phyloP scores from a whole-genome alignment of 2,888 invertebrate genomes.

The Lucinisca nassula region DNA sequence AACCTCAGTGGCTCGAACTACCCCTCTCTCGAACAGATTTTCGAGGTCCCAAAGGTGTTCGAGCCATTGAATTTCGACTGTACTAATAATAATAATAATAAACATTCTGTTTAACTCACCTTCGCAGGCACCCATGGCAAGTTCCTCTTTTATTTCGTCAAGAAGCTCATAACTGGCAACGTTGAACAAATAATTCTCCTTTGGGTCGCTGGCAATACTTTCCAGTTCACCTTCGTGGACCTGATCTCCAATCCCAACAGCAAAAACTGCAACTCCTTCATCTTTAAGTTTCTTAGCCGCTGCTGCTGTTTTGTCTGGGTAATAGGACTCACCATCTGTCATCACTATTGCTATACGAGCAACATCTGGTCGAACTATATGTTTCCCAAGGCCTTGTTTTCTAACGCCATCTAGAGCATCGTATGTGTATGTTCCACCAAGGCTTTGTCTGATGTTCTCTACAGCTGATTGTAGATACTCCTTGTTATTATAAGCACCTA shows the following conservation, averaged over 20 bases:
- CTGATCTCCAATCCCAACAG: constrained; percentile 70
- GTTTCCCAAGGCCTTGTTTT: constrained; percentile 29
- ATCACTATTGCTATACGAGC: constrained; percentile 66
- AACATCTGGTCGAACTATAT: constrained; percentile 55
- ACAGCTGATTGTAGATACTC: constrained; percentile 53
- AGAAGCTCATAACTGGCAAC: constrained; percentile 65
- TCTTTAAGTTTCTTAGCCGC: constrained; percentile 65
- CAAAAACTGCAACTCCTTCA: constrained; percentile 65
- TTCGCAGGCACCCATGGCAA: constrained; percentile 65
- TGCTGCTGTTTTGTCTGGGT: constrained; percentile 44
- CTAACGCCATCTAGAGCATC: constrained; percentile 67
- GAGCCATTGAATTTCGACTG: too few species aligned
- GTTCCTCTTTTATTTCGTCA: constrained; percentile 50
- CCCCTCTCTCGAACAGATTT: too few species aligned
- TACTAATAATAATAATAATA: too few species aligned
- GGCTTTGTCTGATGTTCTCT: constrained; percentile 46
- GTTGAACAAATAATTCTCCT: constrained; percentile 68
- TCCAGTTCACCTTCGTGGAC: constrained; percentile 69
- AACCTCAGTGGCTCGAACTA: too few species aligned
- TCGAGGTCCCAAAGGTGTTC: too few species aligned
- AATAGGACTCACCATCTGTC: constrained; percentile 69
- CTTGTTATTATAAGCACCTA: constrained; percentile 49
- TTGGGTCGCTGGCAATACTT: constrained; percentile 76
- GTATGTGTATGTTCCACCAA: constrained; percentile 67
- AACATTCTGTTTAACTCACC: constrained; percentile 30